Conservation (phyloP, 2,113 vertebrate genomes). For the Seriola quinqueradiata region DNA sequence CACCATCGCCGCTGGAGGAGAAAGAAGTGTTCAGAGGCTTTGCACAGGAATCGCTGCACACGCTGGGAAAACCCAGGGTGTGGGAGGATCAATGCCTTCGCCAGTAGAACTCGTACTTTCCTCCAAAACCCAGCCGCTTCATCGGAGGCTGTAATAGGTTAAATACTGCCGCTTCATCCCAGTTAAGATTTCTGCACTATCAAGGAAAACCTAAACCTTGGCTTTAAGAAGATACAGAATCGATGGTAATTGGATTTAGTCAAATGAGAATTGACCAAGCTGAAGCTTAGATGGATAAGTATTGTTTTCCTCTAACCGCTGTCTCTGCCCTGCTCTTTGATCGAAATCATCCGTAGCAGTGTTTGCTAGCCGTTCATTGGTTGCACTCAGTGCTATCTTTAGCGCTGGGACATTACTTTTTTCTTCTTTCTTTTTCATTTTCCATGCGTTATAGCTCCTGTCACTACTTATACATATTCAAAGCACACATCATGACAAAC, state of each 20-base stretch:
- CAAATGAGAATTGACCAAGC: constrained; percentile 77
- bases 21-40: constrained; percentile 74
- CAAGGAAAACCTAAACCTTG: constrained; percentile 71
- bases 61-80: constrained; percentile 73
- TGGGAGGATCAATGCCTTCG: constrained; percentile 76
- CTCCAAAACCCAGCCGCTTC: constrained; percentile 63
- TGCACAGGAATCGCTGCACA: constrained; percentile 66
- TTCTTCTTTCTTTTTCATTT: background rate
- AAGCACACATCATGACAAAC: constrained; percentile 45
- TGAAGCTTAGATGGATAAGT: constrained; percentile 71
- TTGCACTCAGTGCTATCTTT: constrained; percentile 33
- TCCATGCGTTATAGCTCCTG: constrained; percentile 8
- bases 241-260: constrained; percentile 80
- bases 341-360: constrained; percentile 41
- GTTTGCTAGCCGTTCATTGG: constrained; percentile 32
- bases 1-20: constrained; percentile 70
- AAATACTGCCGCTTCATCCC: constrained; percentile 72
- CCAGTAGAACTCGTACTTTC: constrained; percentile 63
- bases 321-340: constrained; percentile 28
- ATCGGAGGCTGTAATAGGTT: constrained; percentile 76
- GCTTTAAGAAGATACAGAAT: constrained; percentile 69
- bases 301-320: constrained; percentile 61
- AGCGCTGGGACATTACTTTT: constrained; percentile 7
- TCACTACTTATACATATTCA: constrained; percentile 45
- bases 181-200: constrained; percentile 67